Evolutionary conservation across 2,113 vertebrate genomes (phyloP), one percentile per base, ranked within the genome.

Genomic region (Sinocyclocheilus rhinocerous): DNA sequence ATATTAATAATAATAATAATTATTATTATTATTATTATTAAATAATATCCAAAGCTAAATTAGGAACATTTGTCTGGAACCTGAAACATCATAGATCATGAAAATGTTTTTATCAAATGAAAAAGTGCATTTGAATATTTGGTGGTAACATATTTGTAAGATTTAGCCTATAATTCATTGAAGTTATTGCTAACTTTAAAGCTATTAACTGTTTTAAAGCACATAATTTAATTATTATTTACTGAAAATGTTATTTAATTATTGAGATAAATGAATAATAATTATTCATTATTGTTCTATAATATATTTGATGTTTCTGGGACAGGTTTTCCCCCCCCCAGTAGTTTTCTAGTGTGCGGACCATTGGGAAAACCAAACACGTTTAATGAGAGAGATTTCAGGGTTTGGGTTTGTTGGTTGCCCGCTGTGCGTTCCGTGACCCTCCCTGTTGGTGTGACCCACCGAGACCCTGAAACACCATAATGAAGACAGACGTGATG

Each of bases 341-440:
- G 8, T 52, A 52, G 13, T 48, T 48, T 48, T 48, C 10, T 48
- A 12, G 45, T 48, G 45, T 48, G 45, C 3, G 1, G 45, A 45
- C 45, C 10, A 45, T 3, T 45, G 65, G 65, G 26, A 16, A 69
- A 36, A 76, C 2, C 50, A 20, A 6, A 11, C 42, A 45, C 26
- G 73, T 84, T 85, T 85, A 77, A 88, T 88, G 69, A 78, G 78
- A 85, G 72, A 72, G 79, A 83, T 75, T 79, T 79, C 2, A 11
- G 42, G 42, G 8, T 45, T 45, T 22, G 86, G 83, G 83, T 52
- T 57, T 12, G 42, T 45, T 75, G n/a, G 73, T 26, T 81, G 86
- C 90, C 91, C 50, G 87, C 92, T 87, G 90, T 92, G 90, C 18
- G 93, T 92, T 33, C 91, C 92, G 90, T 93, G 93, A 94, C 91